These are phyloP conservation scores for Spialia ferax DNA, from an alignment of 2,888 invertebrate species.

Conservation along the genomic window DNA sequence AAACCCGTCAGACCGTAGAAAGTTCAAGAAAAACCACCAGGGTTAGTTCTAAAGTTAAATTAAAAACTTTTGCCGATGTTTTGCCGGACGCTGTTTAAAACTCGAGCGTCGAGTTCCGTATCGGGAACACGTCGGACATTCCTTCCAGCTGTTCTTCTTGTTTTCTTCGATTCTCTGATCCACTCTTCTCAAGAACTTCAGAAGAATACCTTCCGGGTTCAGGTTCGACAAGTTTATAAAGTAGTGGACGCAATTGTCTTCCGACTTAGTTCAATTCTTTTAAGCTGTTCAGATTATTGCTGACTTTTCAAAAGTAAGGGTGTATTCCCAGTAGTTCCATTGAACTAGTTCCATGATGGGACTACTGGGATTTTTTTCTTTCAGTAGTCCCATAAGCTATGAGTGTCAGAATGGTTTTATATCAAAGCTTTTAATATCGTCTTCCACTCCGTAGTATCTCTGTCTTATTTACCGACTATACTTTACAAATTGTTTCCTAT, in stretches of 20 bases:
- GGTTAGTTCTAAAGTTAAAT: conserved; percentile 48
- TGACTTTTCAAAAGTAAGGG: neutral
- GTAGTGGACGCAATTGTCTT: neutral
- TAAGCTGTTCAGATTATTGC: neutral
- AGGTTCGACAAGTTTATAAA: conserved; percentile 32
- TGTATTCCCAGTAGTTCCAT: too few species aligned
- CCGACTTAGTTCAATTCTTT: neutral
- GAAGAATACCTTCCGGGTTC: conserved; percentile 23
- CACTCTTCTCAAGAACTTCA: conserved; percentile 14
- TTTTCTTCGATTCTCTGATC: conserved; percentile 43
- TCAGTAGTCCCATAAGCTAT: too few species aligned
- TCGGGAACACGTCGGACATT: conserved; percentile 69
- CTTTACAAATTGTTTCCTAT: too few species aligned
- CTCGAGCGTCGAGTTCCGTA: conserved; percentile 51
- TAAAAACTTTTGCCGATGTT: conserved; percentile 50
- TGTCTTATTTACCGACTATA: too few species aligned
- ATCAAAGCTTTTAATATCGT: too few species aligned
- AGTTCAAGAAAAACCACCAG: neutral
- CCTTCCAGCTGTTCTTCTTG: conserved; percentile 57
- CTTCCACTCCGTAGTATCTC: too few species aligned
- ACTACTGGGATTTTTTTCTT: too few species aligned
- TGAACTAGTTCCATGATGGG: too few species aligned
- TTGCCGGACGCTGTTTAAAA: conserved; percentile 48
- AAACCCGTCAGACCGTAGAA: neutral
- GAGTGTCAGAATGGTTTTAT: too few species aligned